phyloP scores from a whole-genome alignment of 2,797 vertebrate genomes.

The Cirrhinus molitorella region DNA sequence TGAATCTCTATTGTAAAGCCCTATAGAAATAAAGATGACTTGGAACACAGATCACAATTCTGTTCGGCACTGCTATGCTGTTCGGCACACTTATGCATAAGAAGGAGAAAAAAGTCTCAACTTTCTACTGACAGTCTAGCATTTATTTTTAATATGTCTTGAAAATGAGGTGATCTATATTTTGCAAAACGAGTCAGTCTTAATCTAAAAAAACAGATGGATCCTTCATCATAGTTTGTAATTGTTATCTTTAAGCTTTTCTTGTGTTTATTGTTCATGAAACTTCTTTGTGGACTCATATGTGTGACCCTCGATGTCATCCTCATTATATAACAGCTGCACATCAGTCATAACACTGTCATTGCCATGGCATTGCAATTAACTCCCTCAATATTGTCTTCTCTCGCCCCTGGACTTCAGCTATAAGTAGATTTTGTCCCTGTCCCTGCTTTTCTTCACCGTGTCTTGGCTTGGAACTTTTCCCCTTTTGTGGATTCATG shows the following conservation, averaged over 20 bases:
- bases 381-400: slow-evolving; percentile 66
- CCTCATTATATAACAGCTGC: slow-evolving; percentile 63
- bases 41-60: neutral
- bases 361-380: slow-evolving; percentile 64
- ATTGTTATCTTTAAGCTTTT: neutral
- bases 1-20: neutral
- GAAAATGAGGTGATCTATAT: slow-evolving; percentile 9
- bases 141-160: neutral
- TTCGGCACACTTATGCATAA: too few relatives aligned
- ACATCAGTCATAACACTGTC: slow-evolving; percentile 67
- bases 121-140: neutral
- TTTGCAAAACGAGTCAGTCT: slow-evolving; percentile 3
- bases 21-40: neutral
- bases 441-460: slow-evolving; percentile 19
- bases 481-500: slow-evolving; percentile 88
- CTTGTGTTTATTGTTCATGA: slow-evolving; percentile 5
- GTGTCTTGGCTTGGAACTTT: slow-evolving; percentile 72
- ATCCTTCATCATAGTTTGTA: neutral
- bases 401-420: slow-evolving; percentile 48
- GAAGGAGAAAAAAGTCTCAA: neutral
- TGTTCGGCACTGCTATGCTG: neutral
- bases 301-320: neutral
- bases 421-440: slow-evolving; percentile 69
- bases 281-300: slow-evolving; percentile 17
- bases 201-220: neutral